Conservation (phyloP, 2,113 vertebrate genomes). For the Rutilus rutilus region DNA sequence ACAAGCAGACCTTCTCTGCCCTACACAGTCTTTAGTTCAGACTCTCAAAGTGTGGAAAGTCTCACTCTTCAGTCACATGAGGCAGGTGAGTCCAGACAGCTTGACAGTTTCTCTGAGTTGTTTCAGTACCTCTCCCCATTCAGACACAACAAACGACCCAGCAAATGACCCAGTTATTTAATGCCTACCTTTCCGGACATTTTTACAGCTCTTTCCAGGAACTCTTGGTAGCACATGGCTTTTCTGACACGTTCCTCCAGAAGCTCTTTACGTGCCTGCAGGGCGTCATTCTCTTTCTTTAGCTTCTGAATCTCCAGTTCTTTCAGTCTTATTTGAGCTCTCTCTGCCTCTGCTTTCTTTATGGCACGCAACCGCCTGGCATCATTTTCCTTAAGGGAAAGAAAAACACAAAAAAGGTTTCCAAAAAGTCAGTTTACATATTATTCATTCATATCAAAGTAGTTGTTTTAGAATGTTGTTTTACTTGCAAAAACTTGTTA, state of each 20-base stretch:
- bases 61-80: neutral
- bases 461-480: neutral
- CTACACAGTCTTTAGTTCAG: neutral
- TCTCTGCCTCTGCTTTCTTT: slow-evolving; percentile 58
- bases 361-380: slow-evolving; percentile 56
- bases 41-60: neutral
- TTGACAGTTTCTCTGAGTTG: neutral
- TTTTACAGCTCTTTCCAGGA: slow-evolving; percentile 77
- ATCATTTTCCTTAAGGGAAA: slow-evolving; percentile 72
- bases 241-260: slow-evolving; percentile 62
- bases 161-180: neutral
- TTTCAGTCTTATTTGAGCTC: slow-evolving; percentile 38
- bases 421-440: neutral
- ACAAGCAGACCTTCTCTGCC: neutral
- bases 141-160: neutral
- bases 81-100: neutral
- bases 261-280: slow-evolving; percentile 57
- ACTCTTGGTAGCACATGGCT: slow-evolving; percentile 66
- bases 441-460: neutral
- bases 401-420: neutral
- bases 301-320: slow-evolving; percentile 57
- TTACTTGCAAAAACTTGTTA: slow-evolving; percentile 77
- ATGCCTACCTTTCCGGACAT: slow-evolving; percentile 72
- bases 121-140: neutral
- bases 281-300: slow-evolving; percentile 54